Base-by-base conservation (phyloP, 2,797 vertebrate genomes). In the Acrossocheilus wenchowensis region DNA sequence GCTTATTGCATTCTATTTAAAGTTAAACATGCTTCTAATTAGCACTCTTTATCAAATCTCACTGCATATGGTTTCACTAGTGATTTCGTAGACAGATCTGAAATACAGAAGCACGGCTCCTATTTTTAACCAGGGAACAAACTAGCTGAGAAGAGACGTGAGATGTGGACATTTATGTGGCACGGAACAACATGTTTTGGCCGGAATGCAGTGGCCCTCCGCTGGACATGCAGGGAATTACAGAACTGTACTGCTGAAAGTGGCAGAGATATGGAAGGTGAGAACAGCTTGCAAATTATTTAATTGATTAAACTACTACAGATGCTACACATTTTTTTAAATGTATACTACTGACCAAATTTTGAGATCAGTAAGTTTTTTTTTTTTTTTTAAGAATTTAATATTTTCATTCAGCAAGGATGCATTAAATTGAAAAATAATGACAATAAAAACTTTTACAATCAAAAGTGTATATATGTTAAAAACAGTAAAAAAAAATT, bases 71-170 rank as follows among this genome's bases (percentile, higher is more conserved):
- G 45, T 84, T 50, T 82, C 71, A 85, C 74, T 64, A 78, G 72
- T 78, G 77, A 74, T 74, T 86, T 84, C 41, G 77, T 34, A 78
- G 64, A 73, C 82, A 73, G 72, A 84, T 85, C 87, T 68, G 34
- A 78, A 75, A 75, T 83, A 83, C 6, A 75, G 45, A 68, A 50
- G 36, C 48, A 50, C 2, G 23, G 21, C 60, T 62, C 36, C 86
- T 86, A 90, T 86, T 86, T 90, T 90, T 86, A 73, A 84, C 82
- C 50, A 81, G 68, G 43, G 30, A 39, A 78, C 43, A 74, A 81
- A 17, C 26, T 41, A 86, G 69, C 23, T 45, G 75, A 86, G 68
- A 45, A 64, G 54, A 62, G 48, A 64, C 60, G 41, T 83, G 36
- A 43, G 39, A 71, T 60, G 39, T 60, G 39, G 82, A 66, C 17